phyloP scores from a whole-genome alignment of 35 echinoderm and acorn worm species.

The Holothuria glaberrima region DNA sequence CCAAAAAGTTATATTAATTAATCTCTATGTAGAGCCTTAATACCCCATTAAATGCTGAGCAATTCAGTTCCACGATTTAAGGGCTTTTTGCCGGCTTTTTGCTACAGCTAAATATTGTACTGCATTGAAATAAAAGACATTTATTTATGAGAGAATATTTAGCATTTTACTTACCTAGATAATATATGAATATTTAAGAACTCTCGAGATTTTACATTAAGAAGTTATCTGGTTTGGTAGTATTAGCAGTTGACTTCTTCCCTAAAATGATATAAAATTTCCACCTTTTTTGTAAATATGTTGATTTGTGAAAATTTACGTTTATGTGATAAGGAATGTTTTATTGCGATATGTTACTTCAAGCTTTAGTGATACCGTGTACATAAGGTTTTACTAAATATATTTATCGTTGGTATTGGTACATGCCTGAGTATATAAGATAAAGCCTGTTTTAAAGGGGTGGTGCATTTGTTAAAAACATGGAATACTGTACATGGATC shows the following conservation, averaged over 20 bases:
- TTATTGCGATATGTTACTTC: neutral
- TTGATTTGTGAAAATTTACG: conserved; percentile 1
- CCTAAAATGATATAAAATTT: conserved; percentile 11
- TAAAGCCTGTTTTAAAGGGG: conserved; percentile 38
- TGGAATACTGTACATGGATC: conserved; percentile 1
- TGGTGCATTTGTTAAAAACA: conserved; percentile 30
- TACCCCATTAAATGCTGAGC: neutral
- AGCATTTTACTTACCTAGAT: too few relatives aligned
- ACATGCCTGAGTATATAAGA: neutral
- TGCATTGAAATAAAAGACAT: conserved; percentile 4
- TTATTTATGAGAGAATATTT: neutral
- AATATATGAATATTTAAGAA: neutral
- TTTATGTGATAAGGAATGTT: neutral
- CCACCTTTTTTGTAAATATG: neutral
- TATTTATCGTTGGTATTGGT: conserved; percentile 24
- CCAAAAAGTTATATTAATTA: too few relatives aligned
- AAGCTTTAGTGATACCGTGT: conserved; percentile 19
- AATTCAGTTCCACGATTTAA: neutral
- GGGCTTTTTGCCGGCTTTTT: neutral
- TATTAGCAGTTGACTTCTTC: neutral
- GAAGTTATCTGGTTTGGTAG: neutral
- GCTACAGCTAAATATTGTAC: neutral
- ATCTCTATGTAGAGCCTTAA: neutral
- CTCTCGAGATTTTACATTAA: neutral
- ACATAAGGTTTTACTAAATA: conserved; percentile 25